These are phyloP conservation scores for Engraulis encrasicolus DNA, from an alignment of 2,113 vertebrate genomes.

Conservation along the genomic window DNA sequence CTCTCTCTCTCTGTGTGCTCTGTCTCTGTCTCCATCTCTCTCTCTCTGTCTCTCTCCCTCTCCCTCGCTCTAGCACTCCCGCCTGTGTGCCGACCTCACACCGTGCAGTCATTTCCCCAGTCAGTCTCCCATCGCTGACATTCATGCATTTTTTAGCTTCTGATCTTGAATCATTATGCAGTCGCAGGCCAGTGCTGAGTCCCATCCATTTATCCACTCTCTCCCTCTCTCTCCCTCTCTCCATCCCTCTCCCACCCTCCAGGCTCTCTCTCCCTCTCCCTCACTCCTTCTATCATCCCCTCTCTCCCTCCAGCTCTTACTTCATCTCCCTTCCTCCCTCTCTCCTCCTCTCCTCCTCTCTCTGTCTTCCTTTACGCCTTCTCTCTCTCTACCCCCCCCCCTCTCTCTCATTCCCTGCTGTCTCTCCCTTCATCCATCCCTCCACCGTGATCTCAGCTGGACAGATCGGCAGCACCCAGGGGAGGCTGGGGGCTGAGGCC, in stretches of 20 bases:
- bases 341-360: too few species aligned
- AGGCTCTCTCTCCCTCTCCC: too few species aligned
- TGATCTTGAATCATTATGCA: slow-evolving; percentile 3
- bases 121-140: background rate
- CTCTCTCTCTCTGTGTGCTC: background rate
- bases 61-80: too few species aligned
- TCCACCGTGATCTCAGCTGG: too few species aligned
- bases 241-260: background rate
- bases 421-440: background rate
- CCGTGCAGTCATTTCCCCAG: background rate
- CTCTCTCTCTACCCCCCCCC: too few species aligned
- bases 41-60: background rate
- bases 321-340: background rate
- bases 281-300: too few species aligned
- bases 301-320: background rate
- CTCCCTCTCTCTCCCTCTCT: background rate
- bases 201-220: background rate
- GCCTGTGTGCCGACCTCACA: background rate
- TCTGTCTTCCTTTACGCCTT: too few species aligned
- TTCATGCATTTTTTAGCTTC: slow-evolving; percentile 6
- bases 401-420: background rate
- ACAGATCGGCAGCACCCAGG: background rate
- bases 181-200: background rate
- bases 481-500: background rate
- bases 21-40: background rate